Evolutionary conservation across 2,888 invertebrate genomes (phyloP).

Genomic region (Leistus spinibarbis): DNA sequence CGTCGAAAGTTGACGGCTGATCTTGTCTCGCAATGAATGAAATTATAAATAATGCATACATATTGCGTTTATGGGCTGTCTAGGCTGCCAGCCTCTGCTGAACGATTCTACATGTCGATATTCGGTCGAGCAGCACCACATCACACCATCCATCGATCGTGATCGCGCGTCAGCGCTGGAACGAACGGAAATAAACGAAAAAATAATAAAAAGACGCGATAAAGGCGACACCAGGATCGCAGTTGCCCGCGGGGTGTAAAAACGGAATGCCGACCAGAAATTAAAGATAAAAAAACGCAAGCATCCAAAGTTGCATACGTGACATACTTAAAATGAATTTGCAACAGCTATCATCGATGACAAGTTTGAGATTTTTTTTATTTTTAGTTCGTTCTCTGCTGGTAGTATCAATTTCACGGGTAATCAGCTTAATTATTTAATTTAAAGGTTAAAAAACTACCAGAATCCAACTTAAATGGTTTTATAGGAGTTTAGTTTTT

Average conservation of each 20-base stretch:
- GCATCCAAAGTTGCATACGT: neutral
- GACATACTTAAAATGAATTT: constrained; percentile 2
- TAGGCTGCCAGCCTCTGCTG: neutral
- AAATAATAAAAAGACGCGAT: neutral
- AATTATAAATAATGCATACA: neutral
- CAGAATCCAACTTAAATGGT: too few species aligned
- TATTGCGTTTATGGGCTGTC: neutral
- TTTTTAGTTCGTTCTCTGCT: too few species aligned
- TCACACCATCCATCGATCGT: neutral
- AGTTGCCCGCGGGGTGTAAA: neutral
- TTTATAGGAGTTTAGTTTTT: too few species aligned
- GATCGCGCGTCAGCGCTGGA: neutral
- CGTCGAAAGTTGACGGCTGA: neutral
- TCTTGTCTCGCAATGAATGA: neutral
- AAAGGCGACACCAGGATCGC: neutral
- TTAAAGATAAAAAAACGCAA: neutral
- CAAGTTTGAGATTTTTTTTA: too few species aligned
- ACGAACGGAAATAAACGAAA: neutral
- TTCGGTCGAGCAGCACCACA: neutral
- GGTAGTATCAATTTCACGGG: neutral
- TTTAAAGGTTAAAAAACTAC: too few species aligned
- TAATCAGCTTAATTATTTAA: neutral
- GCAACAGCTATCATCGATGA: neutral
- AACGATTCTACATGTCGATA: neutral
- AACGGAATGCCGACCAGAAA: neutral